phyloP scores from a whole-genome alignment of 2,113 vertebrate species.

The Prochilodus magdalenae region DNA sequence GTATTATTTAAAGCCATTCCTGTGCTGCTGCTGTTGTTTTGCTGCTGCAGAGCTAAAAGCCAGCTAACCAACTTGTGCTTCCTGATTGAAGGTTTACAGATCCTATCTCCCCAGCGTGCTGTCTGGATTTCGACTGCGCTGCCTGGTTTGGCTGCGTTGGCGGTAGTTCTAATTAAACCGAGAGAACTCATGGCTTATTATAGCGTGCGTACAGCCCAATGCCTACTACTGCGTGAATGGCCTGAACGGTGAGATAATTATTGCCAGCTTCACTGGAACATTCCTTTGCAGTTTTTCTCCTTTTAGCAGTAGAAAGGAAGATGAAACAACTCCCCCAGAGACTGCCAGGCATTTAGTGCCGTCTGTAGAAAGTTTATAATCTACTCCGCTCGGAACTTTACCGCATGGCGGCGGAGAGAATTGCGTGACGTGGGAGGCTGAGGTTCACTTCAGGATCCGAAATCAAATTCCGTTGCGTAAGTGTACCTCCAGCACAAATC shows the following conservation, averaged over 20 bases:
- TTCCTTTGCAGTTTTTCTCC: conserved; percentile 46
- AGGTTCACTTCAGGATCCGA: conserved; percentile 6
- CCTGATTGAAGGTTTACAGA: conserved; percentile 3
- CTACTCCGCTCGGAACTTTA: conserved; percentile 8
- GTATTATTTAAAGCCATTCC: conserved; percentile 15
- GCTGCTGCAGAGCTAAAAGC: neutral
- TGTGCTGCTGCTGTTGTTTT: too few species aligned
- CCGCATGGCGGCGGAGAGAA: conserved; percentile 19
- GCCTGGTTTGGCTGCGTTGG: conserved; percentile 39
- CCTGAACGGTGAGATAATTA: conserved; percentile 48
- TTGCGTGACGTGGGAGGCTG: conserved; percentile 19
- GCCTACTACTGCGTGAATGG: conserved; percentile 29
- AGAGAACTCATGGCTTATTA: conserved; percentile 47
- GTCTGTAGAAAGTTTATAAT: conserved; percentile 49
- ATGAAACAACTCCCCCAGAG: conserved; percentile 42
- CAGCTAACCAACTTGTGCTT: neutral
- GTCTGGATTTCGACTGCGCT: conserved; percentile 17
- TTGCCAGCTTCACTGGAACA: conserved; percentile 40
- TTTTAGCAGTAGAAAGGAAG: conserved; percentile 46
- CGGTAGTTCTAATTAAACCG: conserved; percentile 50
- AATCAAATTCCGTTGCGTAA: conserved; percentile 48
- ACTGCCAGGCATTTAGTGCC: conserved; percentile 40
- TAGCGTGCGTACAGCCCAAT: conserved; percentile 6
- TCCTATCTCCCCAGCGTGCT: neutral
- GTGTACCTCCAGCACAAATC: neutral